These are phyloP conservation scores for Poecilus cupreus DNA, from an alignment of 2,888 invertebrate species.

Conservation along the genomic window DNA sequence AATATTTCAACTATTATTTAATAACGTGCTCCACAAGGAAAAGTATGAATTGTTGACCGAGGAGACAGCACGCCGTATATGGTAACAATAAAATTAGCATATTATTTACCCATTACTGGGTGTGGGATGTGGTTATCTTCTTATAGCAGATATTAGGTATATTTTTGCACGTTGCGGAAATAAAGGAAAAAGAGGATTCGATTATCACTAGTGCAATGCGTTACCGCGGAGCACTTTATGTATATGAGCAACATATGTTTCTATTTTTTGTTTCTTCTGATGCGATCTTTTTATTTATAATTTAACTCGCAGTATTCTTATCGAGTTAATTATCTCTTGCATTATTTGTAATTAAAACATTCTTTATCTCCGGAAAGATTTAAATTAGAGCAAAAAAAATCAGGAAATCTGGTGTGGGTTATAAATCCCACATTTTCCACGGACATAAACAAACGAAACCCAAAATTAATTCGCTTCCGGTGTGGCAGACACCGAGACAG, in stretches of 20 bases:
- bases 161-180: no score
- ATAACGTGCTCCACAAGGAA: background rate
- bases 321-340: conserved; percentile 6
- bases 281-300: background rate
- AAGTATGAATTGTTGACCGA: no score
- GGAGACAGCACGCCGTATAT: background rate
- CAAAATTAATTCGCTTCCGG: conserved; percentile 46
- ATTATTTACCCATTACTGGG: no score
- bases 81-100: no score
- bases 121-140: background rate
- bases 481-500: background rate
- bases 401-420: background rate
- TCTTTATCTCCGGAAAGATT: background rate
- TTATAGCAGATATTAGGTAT: background rate
- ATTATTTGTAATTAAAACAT: conserved; percentile 24
- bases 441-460: conserved; percentile 25
- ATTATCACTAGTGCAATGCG: no score
- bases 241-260: no score
- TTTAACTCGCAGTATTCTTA: background rate
- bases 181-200: no score
- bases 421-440: conserved; percentile 15
- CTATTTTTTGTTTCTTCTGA: background rate
- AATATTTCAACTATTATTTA: conserved; percentile 3
- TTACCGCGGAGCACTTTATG: no score
- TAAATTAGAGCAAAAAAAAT: background rate